Conservation (phyloP, 2,888 invertebrate species). For the Volucella bombylans region DNA sequence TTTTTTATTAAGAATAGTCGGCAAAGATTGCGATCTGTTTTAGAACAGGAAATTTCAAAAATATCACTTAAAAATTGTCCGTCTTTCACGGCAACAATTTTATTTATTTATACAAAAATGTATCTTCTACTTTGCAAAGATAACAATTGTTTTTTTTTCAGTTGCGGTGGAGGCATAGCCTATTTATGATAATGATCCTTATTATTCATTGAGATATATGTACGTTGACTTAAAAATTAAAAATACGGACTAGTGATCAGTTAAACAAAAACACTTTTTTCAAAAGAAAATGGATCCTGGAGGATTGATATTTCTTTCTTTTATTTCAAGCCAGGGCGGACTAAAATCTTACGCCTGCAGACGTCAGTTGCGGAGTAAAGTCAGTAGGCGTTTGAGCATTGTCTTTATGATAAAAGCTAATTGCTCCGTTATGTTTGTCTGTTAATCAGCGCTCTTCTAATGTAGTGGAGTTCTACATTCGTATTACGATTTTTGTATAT, state of each 20-base stretch:
- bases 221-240: not conserved
- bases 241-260: not conserved
- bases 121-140: conserved; percentile 6
- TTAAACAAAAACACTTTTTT: not conserved
- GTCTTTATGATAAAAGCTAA: conserved; percentile 12
- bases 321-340: conserved; percentile 7
- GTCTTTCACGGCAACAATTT: not conserved
- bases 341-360: not conserved
- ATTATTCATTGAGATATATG: not conserved
- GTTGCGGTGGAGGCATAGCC: conserved; percentile 21
- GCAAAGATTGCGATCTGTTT: not conserved
- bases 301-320: conserved; percentile 7
- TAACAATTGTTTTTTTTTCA: conserved; percentile 20
- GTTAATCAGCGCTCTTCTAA: conserved; percentile 30
- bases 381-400: conserved; percentile 44
- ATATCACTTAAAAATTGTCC: not conserved
- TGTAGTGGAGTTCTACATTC: conserved; percentile 20
- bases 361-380: conserved; percentile 37
- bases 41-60: not conserved
- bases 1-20: not conserved
- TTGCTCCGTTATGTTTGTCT: conserved; percentile 12
- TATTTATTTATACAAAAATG: not conserved
- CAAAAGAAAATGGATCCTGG: not conserved
- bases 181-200: not conserved
- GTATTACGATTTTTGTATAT: conserved; percentile 9